Conservation (phyloP, 2,797 vertebrate genomes). For the Esox masquinongy region DNA sequence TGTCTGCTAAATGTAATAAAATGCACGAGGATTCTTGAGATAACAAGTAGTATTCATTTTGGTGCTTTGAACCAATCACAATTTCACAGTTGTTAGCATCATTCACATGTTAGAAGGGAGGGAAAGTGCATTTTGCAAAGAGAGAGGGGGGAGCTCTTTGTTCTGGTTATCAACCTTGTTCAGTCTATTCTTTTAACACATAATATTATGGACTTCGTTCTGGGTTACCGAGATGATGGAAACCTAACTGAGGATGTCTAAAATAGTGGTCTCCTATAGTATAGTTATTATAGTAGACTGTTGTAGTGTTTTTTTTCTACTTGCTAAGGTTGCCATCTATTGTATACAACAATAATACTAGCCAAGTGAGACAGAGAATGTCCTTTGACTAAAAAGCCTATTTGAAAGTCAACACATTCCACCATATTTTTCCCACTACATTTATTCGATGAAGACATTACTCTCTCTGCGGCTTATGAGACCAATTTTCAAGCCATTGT, state of each 20-base stretch:
- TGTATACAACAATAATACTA: background rate
- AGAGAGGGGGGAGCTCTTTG: too few species aligned
- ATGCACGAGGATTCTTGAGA: too few species aligned
- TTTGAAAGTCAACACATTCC: conserved; percentile 27
- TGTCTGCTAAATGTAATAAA: too few species aligned
- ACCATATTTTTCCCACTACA: conserved; percentile 9
- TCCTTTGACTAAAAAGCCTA: conserved; percentile 23
- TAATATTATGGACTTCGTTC: too few species aligned
- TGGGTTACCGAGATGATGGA: background rate
- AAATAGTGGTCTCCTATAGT: background rate
- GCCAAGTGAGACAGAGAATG: background rate
- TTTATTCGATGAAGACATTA: conserved; percentile 30
- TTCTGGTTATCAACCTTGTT: too few species aligned
- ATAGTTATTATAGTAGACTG: background rate
- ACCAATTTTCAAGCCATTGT: conserved; percentile 41
- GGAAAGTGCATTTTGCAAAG: too few species aligned
- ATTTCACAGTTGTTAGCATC: too few species aligned
- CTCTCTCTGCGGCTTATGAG: conserved; percentile 15
- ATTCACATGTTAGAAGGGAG: too few species aligned
- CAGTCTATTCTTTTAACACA: too few species aligned
- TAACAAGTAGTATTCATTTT: too few species aligned
- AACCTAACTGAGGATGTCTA: conserved; percentile 16
- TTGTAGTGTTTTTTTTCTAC: background rate
- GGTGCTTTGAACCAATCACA: too few species aligned
- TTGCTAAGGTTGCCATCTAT: background rate